Percentiles rank a stretch among this genome's conserved stretches.
These are phyloP conservation scores for Paracanthobrama guichenoti DNA, from an alignment of 2,113 vertebrate species.

Conservation along the genomic window DNA sequence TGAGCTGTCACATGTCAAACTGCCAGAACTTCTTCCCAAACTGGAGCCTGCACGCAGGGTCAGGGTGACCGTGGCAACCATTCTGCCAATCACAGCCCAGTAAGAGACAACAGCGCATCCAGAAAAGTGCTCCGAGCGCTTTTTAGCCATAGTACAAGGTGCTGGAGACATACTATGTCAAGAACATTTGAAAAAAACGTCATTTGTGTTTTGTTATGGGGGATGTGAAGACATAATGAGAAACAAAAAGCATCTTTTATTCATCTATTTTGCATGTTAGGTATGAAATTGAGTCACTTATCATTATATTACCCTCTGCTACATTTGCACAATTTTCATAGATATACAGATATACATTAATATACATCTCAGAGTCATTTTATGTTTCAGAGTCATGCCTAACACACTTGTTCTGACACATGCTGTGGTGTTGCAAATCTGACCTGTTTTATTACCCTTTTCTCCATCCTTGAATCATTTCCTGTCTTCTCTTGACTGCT, in stretches of 20 bases:
- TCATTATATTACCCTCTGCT: neutral
- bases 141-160: slow-evolving; percentile 27
- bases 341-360: neutral
- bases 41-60: slow-evolving; percentile 60
- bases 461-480: neutral
- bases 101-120: slow-evolving; percentile 9
- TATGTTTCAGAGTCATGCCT: neutral
- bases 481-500: neutral
- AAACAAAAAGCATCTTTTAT: slow-evolving; percentile 6
- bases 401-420: neutral
- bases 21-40: slow-evolving; percentile 37
- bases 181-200: neutral
- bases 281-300: neutral
- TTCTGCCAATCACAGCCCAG: slow-evolving; percentile 52
- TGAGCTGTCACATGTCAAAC: slow-evolving; percentile 35
- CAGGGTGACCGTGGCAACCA: slow-evolving; percentile 56
- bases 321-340: neutral
- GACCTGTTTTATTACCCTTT: neutral
- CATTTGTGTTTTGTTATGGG: neutral
- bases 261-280: neutral
- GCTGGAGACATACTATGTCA: slow-evolving; percentile 32
- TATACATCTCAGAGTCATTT: neutral
- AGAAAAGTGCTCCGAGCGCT: slow-evolving; percentile 1
- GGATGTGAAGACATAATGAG: neutral
- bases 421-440: neutral